Base-by-base conservation (phyloP, 2,888 invertebrate species). In the Artemia sinica region DNA sequence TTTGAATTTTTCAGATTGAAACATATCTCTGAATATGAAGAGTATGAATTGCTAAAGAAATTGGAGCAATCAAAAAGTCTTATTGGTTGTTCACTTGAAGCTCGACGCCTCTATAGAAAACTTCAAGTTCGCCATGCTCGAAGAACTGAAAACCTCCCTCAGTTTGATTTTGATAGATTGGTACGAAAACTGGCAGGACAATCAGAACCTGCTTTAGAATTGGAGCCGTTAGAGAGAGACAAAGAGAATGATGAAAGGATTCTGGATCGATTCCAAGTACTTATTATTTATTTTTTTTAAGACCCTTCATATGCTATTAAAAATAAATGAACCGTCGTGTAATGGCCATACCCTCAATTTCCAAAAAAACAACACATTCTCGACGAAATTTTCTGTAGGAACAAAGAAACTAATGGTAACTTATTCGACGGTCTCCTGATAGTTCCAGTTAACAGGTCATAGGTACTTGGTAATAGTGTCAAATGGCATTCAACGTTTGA, bases 41-140 rank as follows among this genome's bases (percentile, higher is more conserved):
- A 58, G 63, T 58, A 18, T 28, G 14, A 58, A 28, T 28, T 58
- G 14, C n/a, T 58, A 11, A 58, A 10, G 11, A n/a, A 28, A 58
- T 9, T 58, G 1, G 63, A 58, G 28, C 63, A 58, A 9, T n/a
- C 63, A n/a, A 58, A 9, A 18, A 28, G 63, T 28, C n/a, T 10
- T 9, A n/a, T 58, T 9, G 63, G 28, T 18, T n/a, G 28, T 58
- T 58, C 63, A 10, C 8, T 58, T 8, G 74, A 75, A 50, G 75
- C 81, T 9, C 74, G 75, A 68, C 79, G 84, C 52, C 75, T 84
- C 0, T 81, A 82, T 73, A 77, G 84, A 63, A 85, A 85, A 76
- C 76, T 85, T 11, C 76, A 77, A n/a, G 77, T 84, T 13, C 78
- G 84, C 41, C 80, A 81, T 73, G 76, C 80, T 70, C 84, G 84